Conservation (phyloP, 2,888 invertebrate genomes). For the Lepidocyrtoides sp. region DNA sequence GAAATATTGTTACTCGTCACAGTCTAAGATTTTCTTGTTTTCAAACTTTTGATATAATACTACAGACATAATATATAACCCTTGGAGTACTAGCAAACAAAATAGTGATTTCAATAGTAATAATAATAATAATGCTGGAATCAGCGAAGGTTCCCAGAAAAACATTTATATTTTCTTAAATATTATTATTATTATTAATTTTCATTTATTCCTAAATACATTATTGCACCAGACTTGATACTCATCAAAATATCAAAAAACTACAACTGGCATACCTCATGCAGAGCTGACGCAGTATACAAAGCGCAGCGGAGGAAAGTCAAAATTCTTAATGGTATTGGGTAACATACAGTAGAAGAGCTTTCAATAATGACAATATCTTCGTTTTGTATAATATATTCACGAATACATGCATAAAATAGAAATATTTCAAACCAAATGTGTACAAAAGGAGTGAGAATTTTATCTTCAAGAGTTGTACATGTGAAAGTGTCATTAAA, state of each 20-base stretch:
- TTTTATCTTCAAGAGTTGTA: conserved; percentile 44
- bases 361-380: conserved; percentile 43
- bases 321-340: conserved; percentile 24
- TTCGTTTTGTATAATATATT: neutral
- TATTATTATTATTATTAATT: neutral
- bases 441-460: conserved; percentile 56
- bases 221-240: conserved; percentile 64
- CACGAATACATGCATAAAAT: neutral
- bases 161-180: neutral
- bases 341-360: conserved; percentile 64
- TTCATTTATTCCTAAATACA: conserved; percentile 34
- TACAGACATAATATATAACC: neutral
- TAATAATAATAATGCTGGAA: conserved; percentile 8
- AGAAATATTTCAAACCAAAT: conserved; percentile 19
- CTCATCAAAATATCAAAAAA: conserved; percentile 59
- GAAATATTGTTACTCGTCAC: conserved; percentile 53
- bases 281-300: conserved; percentile 39
- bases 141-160: conserved; percentile 40
- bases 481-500: conserved; percentile 47
- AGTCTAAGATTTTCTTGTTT: conserved; percentile 55
- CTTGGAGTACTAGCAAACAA: conserved; percentile 51
- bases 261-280: conserved; percentile 48
- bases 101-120: conserved; percentile 3
- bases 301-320: conserved; percentile 58
- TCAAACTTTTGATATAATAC: conserved; percentile 18